Evolutionary conservation across 2,113 vertebrate genomes (phyloP).

Genomic region (Motacilla tschutschensis): DNA sequence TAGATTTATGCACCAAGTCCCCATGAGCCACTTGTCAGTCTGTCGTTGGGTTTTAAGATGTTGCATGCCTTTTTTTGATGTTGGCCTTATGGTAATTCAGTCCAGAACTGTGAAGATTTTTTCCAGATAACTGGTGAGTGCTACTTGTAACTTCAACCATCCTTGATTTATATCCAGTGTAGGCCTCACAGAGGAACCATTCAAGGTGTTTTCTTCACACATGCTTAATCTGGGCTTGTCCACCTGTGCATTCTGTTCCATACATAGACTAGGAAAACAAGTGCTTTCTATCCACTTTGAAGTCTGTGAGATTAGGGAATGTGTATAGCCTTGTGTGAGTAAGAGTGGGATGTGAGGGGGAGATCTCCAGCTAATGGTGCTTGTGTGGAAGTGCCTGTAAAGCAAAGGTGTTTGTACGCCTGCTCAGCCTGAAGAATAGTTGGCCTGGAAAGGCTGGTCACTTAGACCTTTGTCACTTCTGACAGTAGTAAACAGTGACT

Average conservation of each 20-base stretch:
- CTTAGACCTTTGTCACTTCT: not conserved
- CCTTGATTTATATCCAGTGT: not conserved
- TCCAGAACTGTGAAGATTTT: not conserved
- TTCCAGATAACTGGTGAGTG: not conserved
- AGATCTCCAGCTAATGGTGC: not conserved
- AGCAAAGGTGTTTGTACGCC: not conserved
- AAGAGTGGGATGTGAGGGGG: not conserved
- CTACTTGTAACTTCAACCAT: not conserved
- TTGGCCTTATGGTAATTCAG: not conserved
- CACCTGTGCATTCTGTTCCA: not conserved
- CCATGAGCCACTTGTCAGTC: not conserved
- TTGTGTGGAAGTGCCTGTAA: not conserved
- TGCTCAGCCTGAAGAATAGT: not conserved
- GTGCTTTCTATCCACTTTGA: not conserved
- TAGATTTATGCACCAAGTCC: not conserved
- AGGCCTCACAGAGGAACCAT: not conserved
- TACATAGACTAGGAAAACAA: not conserved
- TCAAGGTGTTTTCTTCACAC: not conserved
- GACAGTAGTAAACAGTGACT: not conserved
- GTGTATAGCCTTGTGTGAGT: fast-evolving
- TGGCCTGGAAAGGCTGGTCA: not conserved
- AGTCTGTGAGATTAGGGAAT: not conserved
- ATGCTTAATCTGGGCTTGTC: fast-evolving
- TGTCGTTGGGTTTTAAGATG: not conserved
- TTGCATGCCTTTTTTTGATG: not conserved